Percentiles rank a stretch among this genome's conserved stretches.
Conservation (phyloP, 1,140 invertebrate species). For the Conopomorpha cramerella region DNA sequence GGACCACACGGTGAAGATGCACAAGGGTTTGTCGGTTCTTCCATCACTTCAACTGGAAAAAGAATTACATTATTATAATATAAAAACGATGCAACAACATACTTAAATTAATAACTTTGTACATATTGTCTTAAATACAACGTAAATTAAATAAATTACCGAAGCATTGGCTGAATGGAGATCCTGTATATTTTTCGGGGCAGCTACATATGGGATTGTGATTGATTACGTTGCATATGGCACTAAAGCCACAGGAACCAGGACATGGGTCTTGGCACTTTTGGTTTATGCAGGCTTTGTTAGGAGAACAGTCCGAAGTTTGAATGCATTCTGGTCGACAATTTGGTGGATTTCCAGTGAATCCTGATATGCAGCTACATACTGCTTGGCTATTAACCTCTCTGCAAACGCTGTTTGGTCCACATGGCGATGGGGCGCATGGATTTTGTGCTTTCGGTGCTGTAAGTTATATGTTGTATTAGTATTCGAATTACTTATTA, state of each 20-base stretch:
- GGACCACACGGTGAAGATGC: slow-evolving; percentile 75
- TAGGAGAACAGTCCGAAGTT: slow-evolving; percentile 70
- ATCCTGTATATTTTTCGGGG: slow-evolving; percentile 69
- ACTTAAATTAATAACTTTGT: too few species aligned
- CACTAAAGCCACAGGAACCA: slow-evolving; percentile 74
- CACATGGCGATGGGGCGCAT: slow-evolving; percentile 77
- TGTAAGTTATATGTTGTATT: too few species aligned
- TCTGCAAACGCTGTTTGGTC: slow-evolving; percentile 73
- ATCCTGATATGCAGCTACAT: slow-evolving; percentile 71
- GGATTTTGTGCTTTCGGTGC: too few species aligned
- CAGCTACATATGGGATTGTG: slow-evolving; percentile 79
- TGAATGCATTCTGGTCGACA: slow-evolving; percentile 77
- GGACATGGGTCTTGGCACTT: slow-evolving; percentile 79
- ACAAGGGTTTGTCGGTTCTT: slow-evolving; percentile 66
- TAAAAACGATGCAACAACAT: slow-evolving; percentile 3
- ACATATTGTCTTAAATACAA: too few species aligned
- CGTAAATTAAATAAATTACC: slow-evolving; percentile 55
- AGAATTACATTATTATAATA: slow-evolving; percentile 7
- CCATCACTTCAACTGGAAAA: slow-evolving; percentile 32
- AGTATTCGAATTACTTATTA: too few species aligned
- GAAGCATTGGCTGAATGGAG: slow-evolving; percentile 73
- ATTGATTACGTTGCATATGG: slow-evolving; percentile 73
- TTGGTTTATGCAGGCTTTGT: slow-evolving; percentile 72
- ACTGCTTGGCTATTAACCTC: slow-evolving; percentile 67
- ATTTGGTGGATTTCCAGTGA: slow-evolving; percentile 70